Base-by-base conservation (phyloP, 2,888 invertebrate species). In the Tenthredo notha region DNA sequence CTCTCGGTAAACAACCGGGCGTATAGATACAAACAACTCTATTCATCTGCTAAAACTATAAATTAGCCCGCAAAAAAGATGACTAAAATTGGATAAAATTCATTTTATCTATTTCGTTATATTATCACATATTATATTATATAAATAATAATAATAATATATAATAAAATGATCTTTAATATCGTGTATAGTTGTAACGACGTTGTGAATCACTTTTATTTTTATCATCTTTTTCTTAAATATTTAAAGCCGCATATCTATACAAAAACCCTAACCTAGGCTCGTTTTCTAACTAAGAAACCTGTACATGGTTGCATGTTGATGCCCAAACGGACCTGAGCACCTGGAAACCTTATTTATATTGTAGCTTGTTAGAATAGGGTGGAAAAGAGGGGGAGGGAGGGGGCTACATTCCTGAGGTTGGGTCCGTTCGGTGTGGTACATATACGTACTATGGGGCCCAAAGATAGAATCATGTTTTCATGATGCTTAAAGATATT, bases 301-400 rank as follows among this genome's bases (percentile, higher is more conserved):
- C 18, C 67, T 67, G 12, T 67, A 82, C 75, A 85, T 70, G 58
- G 70, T 84, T 58, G 70, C 54, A 87, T 86, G 65, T 47, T n/a
- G 72, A 80, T 29, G 54, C 84, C 67, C 84, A 72, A 77, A 77
- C 47, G 61, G 80, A 82, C n/a, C 87, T 85, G 85, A 86, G 87
- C 89, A 88, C 87, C 89, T 89, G 88, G 88, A 86, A 88, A 86
- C 88, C 89, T 89, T 90, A 90, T 90, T 90, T 90, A 90, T 89
- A 90, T 90, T 90, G 89, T 89, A 90, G 89, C 90, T 90, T 89
- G 90, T 90, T 90, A 89, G 88, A 89, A 88, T 87, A 87, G 85
- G 84, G 77, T 61, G 61, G 58, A 80, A 80, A 61, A 65, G 78
- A 85, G 43, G 47, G 78, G 74, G 82, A 80, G 86, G 78, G 40